Evolutionary conservation across 2,113 vertebrate genomes (phyloP).

Genomic region (Rhabdomys dilectus): DNA sequence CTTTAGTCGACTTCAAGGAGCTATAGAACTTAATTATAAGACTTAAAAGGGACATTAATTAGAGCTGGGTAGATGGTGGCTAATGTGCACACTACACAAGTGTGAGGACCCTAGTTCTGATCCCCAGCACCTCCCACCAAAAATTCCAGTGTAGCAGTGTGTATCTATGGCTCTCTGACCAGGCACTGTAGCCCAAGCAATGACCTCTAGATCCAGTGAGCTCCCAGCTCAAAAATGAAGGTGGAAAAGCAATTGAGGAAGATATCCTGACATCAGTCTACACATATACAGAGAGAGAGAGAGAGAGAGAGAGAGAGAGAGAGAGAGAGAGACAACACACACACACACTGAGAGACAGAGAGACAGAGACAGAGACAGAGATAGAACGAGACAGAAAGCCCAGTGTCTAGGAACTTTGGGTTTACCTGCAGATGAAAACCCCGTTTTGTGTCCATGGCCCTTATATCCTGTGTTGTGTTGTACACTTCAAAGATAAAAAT

Average conservation of each 20-base stretch:
- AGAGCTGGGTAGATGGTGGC: not conserved
- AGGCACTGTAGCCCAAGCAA: not conserved
- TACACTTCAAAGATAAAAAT: not conserved
- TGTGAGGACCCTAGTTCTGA: not conserved
- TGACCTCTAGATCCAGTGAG: too few relatives aligned
- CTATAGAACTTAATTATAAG: slow-evolving; percentile 26
- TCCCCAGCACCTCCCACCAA: not conserved
- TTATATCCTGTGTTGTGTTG: not conserved
- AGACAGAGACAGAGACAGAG: too few relatives aligned
- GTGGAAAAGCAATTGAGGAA: not conserved
- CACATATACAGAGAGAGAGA: not conserved
- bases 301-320: too few relatives aligned
- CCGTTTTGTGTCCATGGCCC: not conserved
- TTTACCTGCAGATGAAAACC: not conserved
- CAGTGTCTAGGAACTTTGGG: not conserved
- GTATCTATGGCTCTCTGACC: not conserved
- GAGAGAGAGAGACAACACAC: not conserved
- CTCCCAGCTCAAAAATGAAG: not conserved
- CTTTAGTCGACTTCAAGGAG: not conserved
- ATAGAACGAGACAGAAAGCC: not conserved
- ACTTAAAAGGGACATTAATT: not conserved
- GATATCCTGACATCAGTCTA: too few relatives aligned
- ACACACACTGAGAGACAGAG: not conserved
- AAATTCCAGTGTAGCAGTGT: too few relatives aligned
- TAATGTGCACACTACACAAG: not conserved